Conservation (phyloP, 2,797 vertebrate genomes). For the Peromyscus melanophrys region DNA sequence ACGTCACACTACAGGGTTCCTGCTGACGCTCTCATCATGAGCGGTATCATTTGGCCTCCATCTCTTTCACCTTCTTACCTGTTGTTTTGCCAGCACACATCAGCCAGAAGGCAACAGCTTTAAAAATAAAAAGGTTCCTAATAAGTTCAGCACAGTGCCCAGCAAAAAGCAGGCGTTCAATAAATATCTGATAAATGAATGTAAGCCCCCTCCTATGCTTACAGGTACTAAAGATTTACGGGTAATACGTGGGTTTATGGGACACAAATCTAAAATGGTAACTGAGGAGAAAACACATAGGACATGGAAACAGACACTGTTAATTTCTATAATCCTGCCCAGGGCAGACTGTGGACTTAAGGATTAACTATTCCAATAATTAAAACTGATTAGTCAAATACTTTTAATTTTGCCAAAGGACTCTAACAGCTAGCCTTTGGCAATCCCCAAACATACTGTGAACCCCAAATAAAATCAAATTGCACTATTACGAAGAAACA, state of each 20-base stretch:
- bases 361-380: conserved; percentile 86
- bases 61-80: conserved; percentile 44
- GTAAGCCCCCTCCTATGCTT: conserved; percentile 79
- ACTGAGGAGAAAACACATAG: conserved; percentile 82
- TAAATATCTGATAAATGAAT: conserved; percentile 76
- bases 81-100: not conserved
- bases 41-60: not conserved
- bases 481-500: conserved; percentile 91
- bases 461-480: conserved; percentile 87
- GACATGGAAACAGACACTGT: conserved; percentile 68
- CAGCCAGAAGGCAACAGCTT: conserved; percentile 36
- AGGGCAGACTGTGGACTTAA: conserved; percentile 77
- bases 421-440: conserved; percentile 86
- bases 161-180: conserved; percentile 67
- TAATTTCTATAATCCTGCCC: conserved; percentile 82
- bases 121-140: not conserved
- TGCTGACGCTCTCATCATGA: conserved; percentile 15
- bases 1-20: conserved; percentile 22
- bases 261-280: conserved; percentile 80
- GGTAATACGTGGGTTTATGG: conserved; percentile 79
- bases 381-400: conserved; percentile 83
- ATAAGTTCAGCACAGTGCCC: conserved; percentile 29
- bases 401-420: conserved; percentile 88
- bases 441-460: conserved; percentile 85
- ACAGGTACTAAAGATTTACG: conserved; percentile 75